phyloP scores from a whole-genome alignment of 1,140 invertebrate species.

The Zaprionus capensis region DNA sequence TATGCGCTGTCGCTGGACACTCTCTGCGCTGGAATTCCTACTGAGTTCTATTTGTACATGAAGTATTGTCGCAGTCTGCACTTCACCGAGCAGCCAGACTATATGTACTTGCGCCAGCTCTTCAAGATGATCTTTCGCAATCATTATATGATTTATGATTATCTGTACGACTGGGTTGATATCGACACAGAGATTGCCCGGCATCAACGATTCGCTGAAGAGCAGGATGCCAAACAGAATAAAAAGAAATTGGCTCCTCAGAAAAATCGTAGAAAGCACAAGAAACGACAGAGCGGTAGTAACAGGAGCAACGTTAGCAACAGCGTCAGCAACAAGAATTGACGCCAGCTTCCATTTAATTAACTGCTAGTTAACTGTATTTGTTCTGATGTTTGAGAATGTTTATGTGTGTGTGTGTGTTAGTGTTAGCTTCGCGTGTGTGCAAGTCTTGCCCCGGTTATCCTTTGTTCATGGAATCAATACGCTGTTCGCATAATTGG shows the following conservation, averaged over 20 bases:
- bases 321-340: neutral
- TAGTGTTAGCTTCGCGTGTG: neutral
- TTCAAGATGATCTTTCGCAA: slow-evolving; percentile 51
- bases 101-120: slow-evolving; percentile 89
- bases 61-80: slow-evolving; percentile 95
- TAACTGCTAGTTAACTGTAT: slow-evolving; percentile 25
- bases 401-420: slow-evolving; percentile 10
- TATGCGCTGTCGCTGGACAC: slow-evolving; percentile 94
- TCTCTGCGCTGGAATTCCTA: slow-evolving; percentile 95
- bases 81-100: slow-evolving; percentile 96
- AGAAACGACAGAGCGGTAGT: neutral
- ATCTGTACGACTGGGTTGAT: slow-evolving; percentile 58
- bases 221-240: neutral
- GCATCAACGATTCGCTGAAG: neutral
- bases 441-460: neutral
- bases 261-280: neutral
- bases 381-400: slow-evolving; percentile 10
- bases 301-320: neutral
- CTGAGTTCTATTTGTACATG: slow-evolving; percentile 97
- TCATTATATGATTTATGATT: slow-evolving; percentile 33
- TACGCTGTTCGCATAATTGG: slow-evolving; percentile 52
- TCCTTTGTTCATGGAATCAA: slow-evolving; percentile 48
- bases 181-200: slow-evolving; percentile 14
- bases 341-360: slow-evolving; percentile 3
- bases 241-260: neutral